A percentile compares a stretch with the other conserved stretches of the same genome.
Conservation (phyloP, 2,888 invertebrate species). For the Smittia aterrima region DNA sequence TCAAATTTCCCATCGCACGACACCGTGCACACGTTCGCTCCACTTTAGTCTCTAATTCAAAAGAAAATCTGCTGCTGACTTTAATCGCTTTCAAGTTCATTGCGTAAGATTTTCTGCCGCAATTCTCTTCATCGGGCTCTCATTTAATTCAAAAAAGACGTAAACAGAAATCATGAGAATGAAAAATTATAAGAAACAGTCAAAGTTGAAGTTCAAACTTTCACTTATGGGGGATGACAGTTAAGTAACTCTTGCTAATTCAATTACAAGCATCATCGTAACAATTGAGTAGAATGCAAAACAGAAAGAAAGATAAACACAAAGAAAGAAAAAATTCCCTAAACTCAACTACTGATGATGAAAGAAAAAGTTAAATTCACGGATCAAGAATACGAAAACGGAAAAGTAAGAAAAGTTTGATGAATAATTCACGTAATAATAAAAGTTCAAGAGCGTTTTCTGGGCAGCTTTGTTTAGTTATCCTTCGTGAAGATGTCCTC, state of each 20-base stretch:
- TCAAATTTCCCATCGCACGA: neutral
- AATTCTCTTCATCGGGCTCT: neutral
- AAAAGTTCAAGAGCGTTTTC: conserved; percentile 9
- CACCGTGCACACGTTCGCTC: neutral
- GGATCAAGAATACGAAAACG: conserved; percentile 15
- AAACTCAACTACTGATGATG: neutral
- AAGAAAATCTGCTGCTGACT: conserved; percentile 16
- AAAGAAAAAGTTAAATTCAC: neutral
- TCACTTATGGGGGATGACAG: neutral
- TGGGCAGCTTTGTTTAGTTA: neutral
- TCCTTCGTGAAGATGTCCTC: neutral
- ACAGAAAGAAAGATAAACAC: conserved; percentile 5
- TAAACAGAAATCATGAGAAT: neutral
- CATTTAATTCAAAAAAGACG: neutral
- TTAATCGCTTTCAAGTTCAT: neutral
- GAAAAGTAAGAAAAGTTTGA: neutral
- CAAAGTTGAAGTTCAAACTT: neutral
- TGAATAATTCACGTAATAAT: conserved; percentile 6
- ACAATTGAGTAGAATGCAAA: neutral
- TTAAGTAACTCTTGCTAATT: conserved; percentile 18
- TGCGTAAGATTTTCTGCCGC: neutral
- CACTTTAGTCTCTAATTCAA: conserved; percentile 30
- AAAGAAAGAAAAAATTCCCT: neutral
- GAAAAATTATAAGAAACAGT: neutral
- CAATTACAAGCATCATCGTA: neutral